Base-by-base conservation (phyloP, 37 sponge, comb jelly and placozoan genomes). In the Cladorhizidae sp. region DNA sequence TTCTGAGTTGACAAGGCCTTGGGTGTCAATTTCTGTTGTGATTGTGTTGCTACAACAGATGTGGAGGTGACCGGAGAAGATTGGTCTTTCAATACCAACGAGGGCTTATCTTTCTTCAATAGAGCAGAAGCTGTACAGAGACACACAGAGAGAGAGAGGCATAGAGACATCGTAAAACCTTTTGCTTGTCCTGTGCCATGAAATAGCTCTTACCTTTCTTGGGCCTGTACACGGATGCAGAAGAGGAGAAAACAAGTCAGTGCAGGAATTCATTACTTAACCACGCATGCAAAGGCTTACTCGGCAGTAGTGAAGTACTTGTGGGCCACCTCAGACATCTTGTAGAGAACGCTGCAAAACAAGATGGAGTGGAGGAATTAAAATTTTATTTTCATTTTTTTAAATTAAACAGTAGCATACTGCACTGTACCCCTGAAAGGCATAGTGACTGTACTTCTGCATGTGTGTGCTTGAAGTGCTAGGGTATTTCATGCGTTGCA, bases 261-360 rank as follows among this genome's bases (percentile, higher is more conserved):
- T 59, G 28, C 6, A 26, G 41, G 26, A 71, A 2, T 71, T 3
- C 71, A 41, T 3, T 45, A 71, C 2, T 22, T 40, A 71, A 71
- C 40, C 2, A 42, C 9, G 49, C 9, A 49, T 43, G 25, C 17
- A 31, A n/a, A 23, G 21, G 43, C 80, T 80, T 61, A 78, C 84
- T 64, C 74, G 39, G 83, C 74, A 57, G 42, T 74, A 21, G 84
- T 83, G 58, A 79, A 80, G 62, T 59, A 69, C 40, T 58, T 85
- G 69, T 86, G 83, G 21, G 62, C 80, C 35, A 65, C 23, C 58
- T 91, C 92, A 31, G 92, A 78, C 45, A 63, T 29, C 75, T 86
- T 86, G 43, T 79, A 83, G 12, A 91, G 80, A 42, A 89, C 40
- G 43, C 89, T 89, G 52, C 36, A 41, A 51, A 15, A 36, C 33